A percentile compares a stretch with the other conserved stretches of the same genome.
These are phyloP conservation scores for Balaeniceps rex DNA, from an alignment of 2,113 vertebrate genomes.

Conservation along the genomic window DNA sequence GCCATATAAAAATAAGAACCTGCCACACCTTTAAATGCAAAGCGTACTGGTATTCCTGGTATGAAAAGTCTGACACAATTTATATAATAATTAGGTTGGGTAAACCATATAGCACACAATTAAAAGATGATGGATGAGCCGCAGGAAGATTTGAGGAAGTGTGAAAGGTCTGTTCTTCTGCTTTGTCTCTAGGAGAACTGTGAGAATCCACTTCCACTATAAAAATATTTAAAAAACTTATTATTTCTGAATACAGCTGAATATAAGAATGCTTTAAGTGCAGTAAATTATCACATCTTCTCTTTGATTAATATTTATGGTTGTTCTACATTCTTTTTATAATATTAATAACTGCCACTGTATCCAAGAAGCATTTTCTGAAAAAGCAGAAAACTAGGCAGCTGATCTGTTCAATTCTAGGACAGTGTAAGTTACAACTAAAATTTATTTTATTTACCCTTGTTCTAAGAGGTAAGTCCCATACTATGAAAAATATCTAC, in stretches of 20 bases:
- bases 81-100: conserved; percentile 65
- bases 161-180: neutral
- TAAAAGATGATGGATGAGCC: conserved; percentile 57
- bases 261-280: neutral
- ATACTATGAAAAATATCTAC: neutral
- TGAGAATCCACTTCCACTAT: conserved; percentile 22
- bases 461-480: neutral
- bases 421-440: neutral
- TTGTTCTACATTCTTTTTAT: neutral
- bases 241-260: neutral
- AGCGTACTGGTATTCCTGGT: neutral
- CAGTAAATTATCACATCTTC: neutral
- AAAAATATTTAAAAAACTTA: neutral
- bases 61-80: neutral
- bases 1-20: neutral
- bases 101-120: conserved; percentile 80
- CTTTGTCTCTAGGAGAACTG: neutral
- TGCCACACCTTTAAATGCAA: neutral
- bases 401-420: neutral
- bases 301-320: neutral
- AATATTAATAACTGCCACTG: neutral
- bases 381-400: neutral
- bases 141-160: neutral
- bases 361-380: neutral
- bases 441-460: neutral